Percentiles rank a stretch among this genome's conserved stretches.
Evolutionary conservation across 1,140 invertebrate species (phyloP).

Genomic region (Telenomus remus): DNA sequence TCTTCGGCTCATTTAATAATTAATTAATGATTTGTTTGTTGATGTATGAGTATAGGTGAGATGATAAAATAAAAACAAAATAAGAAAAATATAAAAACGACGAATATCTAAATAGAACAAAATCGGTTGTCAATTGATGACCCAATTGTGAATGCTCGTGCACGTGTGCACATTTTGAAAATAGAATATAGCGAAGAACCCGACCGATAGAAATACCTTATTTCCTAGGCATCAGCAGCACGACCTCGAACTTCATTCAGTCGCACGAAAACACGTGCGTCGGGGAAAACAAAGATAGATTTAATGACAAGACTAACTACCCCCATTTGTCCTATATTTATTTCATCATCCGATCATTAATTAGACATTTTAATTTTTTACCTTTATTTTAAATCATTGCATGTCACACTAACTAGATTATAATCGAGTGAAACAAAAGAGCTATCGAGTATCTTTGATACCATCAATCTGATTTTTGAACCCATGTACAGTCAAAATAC

Average conservation of each 20-base stretch:
- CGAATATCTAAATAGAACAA: not conserved
- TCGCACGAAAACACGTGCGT: constrained; percentile 29
- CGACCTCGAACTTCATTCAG: constrained; percentile 42
- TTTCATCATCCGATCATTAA: not conserved
- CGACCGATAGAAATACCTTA: constrained; percentile 32
- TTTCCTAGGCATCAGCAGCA: constrained; percentile 26
- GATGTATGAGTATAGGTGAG: no score
- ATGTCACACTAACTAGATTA: no score
- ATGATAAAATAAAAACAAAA: no score
- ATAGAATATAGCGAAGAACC: constrained; percentile 31
- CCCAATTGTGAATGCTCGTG: constrained; percentile 32
- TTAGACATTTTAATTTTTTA: no score
- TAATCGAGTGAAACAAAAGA: no score
- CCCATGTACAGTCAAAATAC: no score
- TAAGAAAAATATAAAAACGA: not conserved
- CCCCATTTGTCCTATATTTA: not conserved
- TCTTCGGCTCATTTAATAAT: no score
- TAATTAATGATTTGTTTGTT: no score
- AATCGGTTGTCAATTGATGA: constrained; percentile 16
- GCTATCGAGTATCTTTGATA: no score
- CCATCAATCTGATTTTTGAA: no score
- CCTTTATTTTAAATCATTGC: no score
- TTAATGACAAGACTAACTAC: constrained; percentile 2
- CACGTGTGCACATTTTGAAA: constrained; percentile 36
- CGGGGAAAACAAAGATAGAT: constrained; percentile 18